phyloP scores from a whole-genome alignment of 2,888 invertebrate species.

The Nomada lathburiana region DNA sequence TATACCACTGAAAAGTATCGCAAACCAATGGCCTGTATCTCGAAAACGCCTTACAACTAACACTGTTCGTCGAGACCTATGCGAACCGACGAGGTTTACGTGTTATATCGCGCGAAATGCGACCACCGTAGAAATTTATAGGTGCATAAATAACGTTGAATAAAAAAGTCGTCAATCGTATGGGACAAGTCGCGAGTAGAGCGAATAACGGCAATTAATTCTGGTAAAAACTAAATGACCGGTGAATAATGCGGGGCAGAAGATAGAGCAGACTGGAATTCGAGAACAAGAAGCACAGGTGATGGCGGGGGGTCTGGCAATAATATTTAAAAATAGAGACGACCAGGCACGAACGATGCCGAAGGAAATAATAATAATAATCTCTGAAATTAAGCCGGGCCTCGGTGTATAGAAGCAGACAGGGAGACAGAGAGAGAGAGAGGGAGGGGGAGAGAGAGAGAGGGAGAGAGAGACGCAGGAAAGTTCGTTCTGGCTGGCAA shows the following conservation, averaged over 20 bases:
- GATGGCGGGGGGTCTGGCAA: slow-evolving; percentile 50
- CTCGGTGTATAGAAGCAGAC: not conserved
- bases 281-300: slow-evolving; percentile 22
- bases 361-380: slow-evolving; percentile 65
- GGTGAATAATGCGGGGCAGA: slow-evolving; percentile 45
- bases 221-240: slow-evolving; percentile 48
- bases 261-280: slow-evolving; percentile 54
- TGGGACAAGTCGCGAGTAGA: slow-evolving; percentile 3
- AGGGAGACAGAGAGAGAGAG: not conserved
- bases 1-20: not conserved
- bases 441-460: not conserved
- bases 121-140: not conserved
- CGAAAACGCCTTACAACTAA: not conserved
- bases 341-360: slow-evolving; percentile 37
- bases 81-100: not conserved
- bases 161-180: slow-evolving; percentile 1
- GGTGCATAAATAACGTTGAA: slow-evolving; percentile 27
- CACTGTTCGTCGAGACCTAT: too few species aligned
- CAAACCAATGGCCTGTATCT: not conserved
- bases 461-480: slow-evolving; percentile 29
- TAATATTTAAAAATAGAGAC: slow-evolving; percentile 72
- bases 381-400: slow-evolving; percentile 69
- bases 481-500: slow-evolving; percentile 69
- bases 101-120: not conserved
- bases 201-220: slow-evolving; percentile 32